Evolutionary conservation across 2,888 invertebrate species (phyloP).

Genomic region (Hirtodrosophila cameraria): DNA sequence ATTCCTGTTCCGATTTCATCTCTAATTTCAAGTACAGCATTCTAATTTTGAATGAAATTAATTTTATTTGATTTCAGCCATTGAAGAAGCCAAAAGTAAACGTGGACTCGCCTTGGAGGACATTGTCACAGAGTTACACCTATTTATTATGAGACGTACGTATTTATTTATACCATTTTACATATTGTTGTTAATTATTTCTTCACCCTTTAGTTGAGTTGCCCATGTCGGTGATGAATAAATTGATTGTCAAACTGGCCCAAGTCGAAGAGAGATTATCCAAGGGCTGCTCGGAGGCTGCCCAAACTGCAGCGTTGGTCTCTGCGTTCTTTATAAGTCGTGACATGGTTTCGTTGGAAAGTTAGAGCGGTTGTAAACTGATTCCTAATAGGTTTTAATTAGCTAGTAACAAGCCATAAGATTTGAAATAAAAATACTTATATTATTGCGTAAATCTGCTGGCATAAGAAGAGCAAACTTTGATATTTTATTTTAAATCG

Average conservation of each 20-base stretch:
- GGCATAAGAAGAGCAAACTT: no score
- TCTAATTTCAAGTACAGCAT: no score
- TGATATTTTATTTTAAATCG: no score
- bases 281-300: conserved; percentile 94
- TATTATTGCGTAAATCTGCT: no score
- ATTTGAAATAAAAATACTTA: not conserved
- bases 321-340: conserved; percentile 93
- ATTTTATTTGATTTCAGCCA: conserved; percentile 27
- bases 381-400: not conserved
- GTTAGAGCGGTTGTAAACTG: conserved; percentile 24
- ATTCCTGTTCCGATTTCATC: no score
- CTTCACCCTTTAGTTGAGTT: conserved; percentile 90
- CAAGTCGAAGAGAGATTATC: conserved; percentile 94
- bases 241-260: conserved; percentile 93
- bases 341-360: conserved; percentile 84
- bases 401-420: conserved; percentile 2
- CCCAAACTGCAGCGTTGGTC: conserved; percentile 95
- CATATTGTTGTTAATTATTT: not conserved
- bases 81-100: conserved; percentile 92
- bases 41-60: not conserved
- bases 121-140: conserved; percentile 95
- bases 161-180: no score
- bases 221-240: conserved; percentile 90
- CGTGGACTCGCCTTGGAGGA: conserved; percentile 97
- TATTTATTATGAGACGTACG: conserved; percentile 94